Evolutionary conservation across 2,797 vertebrate species (phyloP).

Genomic region (Sebastes glaucus): DNA sequence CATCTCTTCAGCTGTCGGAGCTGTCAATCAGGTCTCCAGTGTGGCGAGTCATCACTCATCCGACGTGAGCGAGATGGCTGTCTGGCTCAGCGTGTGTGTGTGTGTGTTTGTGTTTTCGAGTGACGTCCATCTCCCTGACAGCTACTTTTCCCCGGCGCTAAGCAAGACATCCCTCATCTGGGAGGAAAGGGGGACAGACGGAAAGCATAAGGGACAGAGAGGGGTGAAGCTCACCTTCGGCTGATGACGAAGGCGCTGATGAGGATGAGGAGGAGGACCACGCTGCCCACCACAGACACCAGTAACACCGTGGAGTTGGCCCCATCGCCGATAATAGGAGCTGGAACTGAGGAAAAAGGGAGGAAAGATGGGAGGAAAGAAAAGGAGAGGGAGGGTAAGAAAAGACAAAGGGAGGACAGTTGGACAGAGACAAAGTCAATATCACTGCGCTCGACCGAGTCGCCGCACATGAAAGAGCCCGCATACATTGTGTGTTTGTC

Average conservation of each 20-base stretch:
- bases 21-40: constrained; percentile 75
- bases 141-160: constrained; percentile 43
- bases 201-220: constrained; percentile 38
- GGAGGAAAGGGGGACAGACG: constrained; percentile 34
- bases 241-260: constrained; percentile 96
- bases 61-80: constrained; percentile 32
- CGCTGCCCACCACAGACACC: constrained; percentile 94
- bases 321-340: constrained; percentile 95
- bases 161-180: constrained; percentile 65
- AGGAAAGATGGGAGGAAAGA: not conserved
- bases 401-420: not conserved
- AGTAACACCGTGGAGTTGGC: constrained; percentile 94
- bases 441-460: constrained; percentile 9
- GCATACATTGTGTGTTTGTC: constrained; percentile 33
- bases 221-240: constrained; percentile 88
- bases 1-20: constrained; percentile 75
- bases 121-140: constrained; percentile 53
- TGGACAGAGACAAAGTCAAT: constrained; percentile 48
- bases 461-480: constrained; percentile 14
- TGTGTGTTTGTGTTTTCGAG: constrained; percentile 12
- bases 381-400: not conserved
- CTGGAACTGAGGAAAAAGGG: constrained; percentile 84
- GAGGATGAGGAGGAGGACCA: constrained; percentile 96
- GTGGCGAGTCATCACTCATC: constrained; percentile 75
- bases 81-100: constrained; percentile 31